Evolutionary conservation across 1,140 invertebrate species (phyloP).

Genomic region (Drosophila persimilis): DNA sequence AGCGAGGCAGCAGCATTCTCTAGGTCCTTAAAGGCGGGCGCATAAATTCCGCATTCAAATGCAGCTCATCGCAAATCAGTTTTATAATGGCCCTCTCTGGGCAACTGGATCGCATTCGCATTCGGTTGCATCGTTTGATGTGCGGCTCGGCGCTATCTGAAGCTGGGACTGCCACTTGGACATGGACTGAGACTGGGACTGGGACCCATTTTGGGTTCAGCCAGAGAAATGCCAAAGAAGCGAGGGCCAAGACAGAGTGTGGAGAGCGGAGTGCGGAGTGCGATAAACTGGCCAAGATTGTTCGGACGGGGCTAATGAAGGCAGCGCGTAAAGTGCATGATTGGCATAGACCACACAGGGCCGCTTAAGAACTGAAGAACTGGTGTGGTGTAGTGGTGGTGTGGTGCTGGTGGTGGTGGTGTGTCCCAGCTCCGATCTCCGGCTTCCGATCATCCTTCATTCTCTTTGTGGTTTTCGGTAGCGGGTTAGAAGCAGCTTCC

Average conservation of each 20-base stretch:
- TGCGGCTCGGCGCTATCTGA: constrained; percentile 37
- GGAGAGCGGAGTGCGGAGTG: constrained; percentile 7
- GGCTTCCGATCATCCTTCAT: constrained; percentile 33
- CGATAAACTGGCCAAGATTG: constrained; percentile 60
- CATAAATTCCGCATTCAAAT: constrained; percentile 69
- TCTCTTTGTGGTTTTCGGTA: constrained; percentile 31
- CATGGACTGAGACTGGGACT: neutral
- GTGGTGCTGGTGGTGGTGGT: no score
- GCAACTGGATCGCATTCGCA: constrained; percentile 2
- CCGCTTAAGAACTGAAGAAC: constrained; percentile 55
- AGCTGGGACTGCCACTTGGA: neutral
- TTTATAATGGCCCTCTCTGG: constrained; percentile 59
- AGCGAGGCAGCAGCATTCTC: constrained; percentile 8
- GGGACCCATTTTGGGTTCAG: constrained; percentile 17
- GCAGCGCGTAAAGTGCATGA: constrained; percentile 76
- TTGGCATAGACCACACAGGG: constrained; percentile 80
- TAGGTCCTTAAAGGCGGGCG: constrained; percentile 22
- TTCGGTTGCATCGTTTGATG: constrained; percentile 38
- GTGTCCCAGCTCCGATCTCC: neutral
- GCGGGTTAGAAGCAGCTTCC: constrained; percentile 36
- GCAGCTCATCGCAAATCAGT: constrained; percentile 61
- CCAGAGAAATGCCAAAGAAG: constrained; percentile 7
- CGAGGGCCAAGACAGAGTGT: neutral
- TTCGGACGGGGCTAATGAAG: constrained; percentile 62
- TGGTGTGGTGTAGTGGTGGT: neutral